These are phyloP conservation scores for Mya arenaria DNA, from an alignment of 1,140 invertebrate species.

Conservation along the genomic window DNA sequence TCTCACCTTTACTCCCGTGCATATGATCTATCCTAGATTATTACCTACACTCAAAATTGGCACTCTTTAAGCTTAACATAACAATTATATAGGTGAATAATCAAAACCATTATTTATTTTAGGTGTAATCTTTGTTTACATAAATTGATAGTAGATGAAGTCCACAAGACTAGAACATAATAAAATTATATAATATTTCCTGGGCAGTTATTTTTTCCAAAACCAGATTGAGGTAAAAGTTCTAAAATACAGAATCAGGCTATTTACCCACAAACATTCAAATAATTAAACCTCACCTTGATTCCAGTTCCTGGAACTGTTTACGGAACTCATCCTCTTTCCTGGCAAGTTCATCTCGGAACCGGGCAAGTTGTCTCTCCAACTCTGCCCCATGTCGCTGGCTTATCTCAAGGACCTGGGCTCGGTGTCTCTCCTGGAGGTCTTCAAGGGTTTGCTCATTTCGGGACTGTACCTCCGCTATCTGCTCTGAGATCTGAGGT, in stretches of 20 bases:
- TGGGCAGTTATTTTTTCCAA: not conserved
- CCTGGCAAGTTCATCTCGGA: conserved; percentile 60
- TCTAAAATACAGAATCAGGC: not conserved
- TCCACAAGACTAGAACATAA: not conserved
- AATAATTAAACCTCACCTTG: conserved; percentile 55
- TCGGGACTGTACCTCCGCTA: conserved; percentile 67
- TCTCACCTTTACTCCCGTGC: too few relatives aligned
- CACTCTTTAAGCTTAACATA: too few relatives aligned
- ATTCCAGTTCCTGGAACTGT: conserved; percentile 66
- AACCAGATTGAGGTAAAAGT: not conserved
- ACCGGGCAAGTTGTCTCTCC: conserved; percentile 61
- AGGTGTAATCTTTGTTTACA: not conserved
- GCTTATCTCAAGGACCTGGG: conserved; percentile 70
- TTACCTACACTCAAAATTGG: too few relatives aligned
- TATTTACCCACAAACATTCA: not conserved
- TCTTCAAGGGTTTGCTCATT: conserved; percentile 64
- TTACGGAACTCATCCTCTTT: conserved; percentile 70
- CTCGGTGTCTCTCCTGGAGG: conserved; percentile 66
- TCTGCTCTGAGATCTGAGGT: conserved; percentile 71
- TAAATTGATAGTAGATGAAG: not conserved
- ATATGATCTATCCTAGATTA: too few relatives aligned
- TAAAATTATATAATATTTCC: not conserved
- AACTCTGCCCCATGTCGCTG: conserved; percentile 69
- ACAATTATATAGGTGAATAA: too few relatives aligned
- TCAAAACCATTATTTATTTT: too few relatives aligned